Base-by-base conservation (phyloP, 2,888 invertebrate species). In the Agrochola lychnidis region DNA sequence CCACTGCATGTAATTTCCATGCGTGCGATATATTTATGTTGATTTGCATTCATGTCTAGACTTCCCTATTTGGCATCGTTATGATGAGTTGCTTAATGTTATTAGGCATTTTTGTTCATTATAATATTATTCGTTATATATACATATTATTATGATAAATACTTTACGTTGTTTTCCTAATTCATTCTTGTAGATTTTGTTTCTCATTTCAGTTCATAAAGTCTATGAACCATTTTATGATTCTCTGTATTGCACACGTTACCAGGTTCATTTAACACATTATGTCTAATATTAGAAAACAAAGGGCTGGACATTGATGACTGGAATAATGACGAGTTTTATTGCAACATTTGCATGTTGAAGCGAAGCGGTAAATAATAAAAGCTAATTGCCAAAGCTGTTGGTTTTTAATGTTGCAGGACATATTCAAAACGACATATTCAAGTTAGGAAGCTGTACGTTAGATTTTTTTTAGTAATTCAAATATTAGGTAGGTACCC, bases 1-100 rank as follows among this genome's bases (percentile, higher is more conserved):
- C 90, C 88, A 86, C 87, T 90, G 90, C 90, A 90, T 89, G 88
- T 89, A 70, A 88, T 83, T 84, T 87, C 87, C 83, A 82, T 78
- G 78, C 83, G 76, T 78, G 83, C 86, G 70, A 62, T 81, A 73
- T 62, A 70, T 70, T 83, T 73, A 79, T 64, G 78, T 42, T 51
- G 67, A 77, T 73, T 73, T 82, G 76, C 70, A 78, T 69, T 62
- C 25, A 51, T 61, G 73, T 82, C 76, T 73, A 80, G 74, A 75
- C 73, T 73, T 76, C 71, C 66, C 64, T 61, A 70, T 53, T 83
- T 56, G 51, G 64, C 30, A 63, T 59, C 16, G 40, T 76, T 72
- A 75, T 71, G 45, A 74, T 79, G 72, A 57, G 14, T 12, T 40
- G 1, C 10, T 57, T 42, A 16, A 4, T 57, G 53, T 70, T 64